Evolutionary conservation across 2,113 vertebrate species (phyloP), one percentile per base, ranked within the genome.

Genomic region (Condylura cristata): DNA sequence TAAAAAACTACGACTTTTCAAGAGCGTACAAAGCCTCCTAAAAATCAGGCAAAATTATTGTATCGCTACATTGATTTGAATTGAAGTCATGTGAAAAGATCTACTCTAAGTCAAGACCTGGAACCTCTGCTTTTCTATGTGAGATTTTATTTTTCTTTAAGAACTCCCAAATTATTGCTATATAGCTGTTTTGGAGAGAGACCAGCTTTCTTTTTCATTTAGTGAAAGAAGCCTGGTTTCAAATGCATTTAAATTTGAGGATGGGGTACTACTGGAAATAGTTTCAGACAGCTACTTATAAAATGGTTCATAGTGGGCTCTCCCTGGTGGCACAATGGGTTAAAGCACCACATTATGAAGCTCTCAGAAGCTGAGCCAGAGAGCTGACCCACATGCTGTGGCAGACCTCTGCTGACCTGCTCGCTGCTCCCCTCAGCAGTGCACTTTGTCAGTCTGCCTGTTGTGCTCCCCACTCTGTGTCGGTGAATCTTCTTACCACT

Each of bases 1-100:
- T 56, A 56, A 88, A 79, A 96, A 95, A 48, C 34, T 46, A 93
- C 86, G 79, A 95, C 14, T 86, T 92, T 94, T 79, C 32, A 32
- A 85, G 41, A 79, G 32, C 86, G 51, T 12, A 32, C 20, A 89
- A 46, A 56, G 9, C 37, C 76, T 92, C 79, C 87, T 86, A 86
- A 96, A 86, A 83, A 92, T 82, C 60, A 97, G 56, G 66, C 20
- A 83, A 11, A 61, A 44, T 89, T 79, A 80, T n/a, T 46, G 0
- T 51, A 71, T 39, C 51, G 92, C 32, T 20, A 66, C 58, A 75
- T 56, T 86, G 46, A 71, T 86, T 89, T 86, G 86, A 7, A 60
- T 63, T 74, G 89, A 94, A 89, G 46, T 7, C 41, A 39, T 34
- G 39, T 2, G 1, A 34, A 94, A 95, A 74, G n/a, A 66, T 39